Percentiles rank a stretch among this genome's conserved stretches.
Evolutionary conservation across 1,140 invertebrate species (phyloP).

Genomic region (Parasteatoda tepidariorum): DNA sequence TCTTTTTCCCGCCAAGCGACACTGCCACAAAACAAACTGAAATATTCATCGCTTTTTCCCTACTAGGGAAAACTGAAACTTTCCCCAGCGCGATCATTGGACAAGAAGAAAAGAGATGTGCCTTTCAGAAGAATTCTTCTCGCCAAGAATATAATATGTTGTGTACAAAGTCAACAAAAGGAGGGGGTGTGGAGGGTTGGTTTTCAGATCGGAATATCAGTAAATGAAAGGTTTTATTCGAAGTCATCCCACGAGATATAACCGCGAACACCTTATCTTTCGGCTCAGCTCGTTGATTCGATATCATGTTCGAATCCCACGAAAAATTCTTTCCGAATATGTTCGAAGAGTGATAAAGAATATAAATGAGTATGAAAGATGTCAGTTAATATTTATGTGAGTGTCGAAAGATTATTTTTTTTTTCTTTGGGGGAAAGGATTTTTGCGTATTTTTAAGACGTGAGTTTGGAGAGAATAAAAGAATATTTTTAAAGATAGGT

Average conservation of each 20-base stretch:
- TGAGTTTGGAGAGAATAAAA: too few relatives aligned
- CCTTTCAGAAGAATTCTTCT: too few relatives aligned
- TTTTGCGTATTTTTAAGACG: too few relatives aligned
- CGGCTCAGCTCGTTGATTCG: not conserved
- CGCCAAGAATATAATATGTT: not conserved
- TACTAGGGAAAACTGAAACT: not conserved
- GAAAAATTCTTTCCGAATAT: not conserved
- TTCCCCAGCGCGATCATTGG: not conserved
- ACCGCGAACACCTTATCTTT: not conserved
- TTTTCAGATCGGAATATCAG: not conserved
- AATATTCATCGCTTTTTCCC: slow-evolving; percentile 15
- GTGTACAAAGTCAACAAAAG: too few relatives aligned
- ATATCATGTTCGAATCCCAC: not conserved
- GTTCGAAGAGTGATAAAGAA: not conserved
- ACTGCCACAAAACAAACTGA: slow-evolving; percentile 9
- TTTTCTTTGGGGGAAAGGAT: not conserved
- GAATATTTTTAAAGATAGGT: too few relatives aligned
- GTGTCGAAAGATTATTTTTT: not conserved
- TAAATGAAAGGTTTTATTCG: not conserved
- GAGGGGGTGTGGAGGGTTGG: not conserved
- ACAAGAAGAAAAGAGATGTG: not conserved
- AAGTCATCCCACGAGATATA: not conserved
- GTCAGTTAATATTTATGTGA: not conserved
- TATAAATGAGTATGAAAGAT: not conserved
- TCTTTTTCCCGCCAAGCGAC: not conserved